Evolutionary conservation across 2,888 invertebrate species (phyloP).

Genomic region (Lacanobia oleracea): DNA sequence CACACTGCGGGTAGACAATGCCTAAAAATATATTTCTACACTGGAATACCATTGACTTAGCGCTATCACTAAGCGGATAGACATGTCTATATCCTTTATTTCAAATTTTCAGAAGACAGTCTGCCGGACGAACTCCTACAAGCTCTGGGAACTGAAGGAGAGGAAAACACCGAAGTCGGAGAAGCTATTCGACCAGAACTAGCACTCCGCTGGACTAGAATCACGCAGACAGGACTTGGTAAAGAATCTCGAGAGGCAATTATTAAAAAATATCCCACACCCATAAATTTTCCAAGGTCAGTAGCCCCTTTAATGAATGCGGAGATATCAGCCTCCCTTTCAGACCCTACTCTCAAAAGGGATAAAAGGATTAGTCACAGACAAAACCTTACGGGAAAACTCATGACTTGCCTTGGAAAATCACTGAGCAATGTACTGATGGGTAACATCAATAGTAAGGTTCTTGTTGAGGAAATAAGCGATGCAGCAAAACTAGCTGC

Average conservation of each 20-base stretch:
- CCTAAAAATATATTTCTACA: conserved; percentile 5
- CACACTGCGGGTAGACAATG: neutral
- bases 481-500: conserved; percentile 11
- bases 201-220: neutral
- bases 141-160: neutral
- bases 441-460: conserved; percentile 1
- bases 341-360: neutral
- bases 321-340: neutral
- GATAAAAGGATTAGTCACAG: conserved; percentile 1
- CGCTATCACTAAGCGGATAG: conserved; percentile 18
- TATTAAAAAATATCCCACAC: neutral
- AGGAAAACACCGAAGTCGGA: neutral
- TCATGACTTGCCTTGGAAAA: neutral
- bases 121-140: neutral
- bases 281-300: conserved; percentile 7
- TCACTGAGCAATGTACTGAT: neutral
- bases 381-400: neutral
- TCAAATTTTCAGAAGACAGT: conserved; percentile 7
- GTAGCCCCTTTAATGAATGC: conserved; percentile 9
- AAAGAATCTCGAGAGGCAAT: conserved; percentile 7
- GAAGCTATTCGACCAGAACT: conserved; percentile 1
- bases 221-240: neutral
- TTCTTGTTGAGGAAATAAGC: neutral
- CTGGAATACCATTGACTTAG: conserved; percentile 13
- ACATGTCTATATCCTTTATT: neutral